Percentiles rank a stretch among this genome's conserved stretches.
Conservation (phyloP, 2,113 vertebrate species). For the Struthio camelus region DNA sequence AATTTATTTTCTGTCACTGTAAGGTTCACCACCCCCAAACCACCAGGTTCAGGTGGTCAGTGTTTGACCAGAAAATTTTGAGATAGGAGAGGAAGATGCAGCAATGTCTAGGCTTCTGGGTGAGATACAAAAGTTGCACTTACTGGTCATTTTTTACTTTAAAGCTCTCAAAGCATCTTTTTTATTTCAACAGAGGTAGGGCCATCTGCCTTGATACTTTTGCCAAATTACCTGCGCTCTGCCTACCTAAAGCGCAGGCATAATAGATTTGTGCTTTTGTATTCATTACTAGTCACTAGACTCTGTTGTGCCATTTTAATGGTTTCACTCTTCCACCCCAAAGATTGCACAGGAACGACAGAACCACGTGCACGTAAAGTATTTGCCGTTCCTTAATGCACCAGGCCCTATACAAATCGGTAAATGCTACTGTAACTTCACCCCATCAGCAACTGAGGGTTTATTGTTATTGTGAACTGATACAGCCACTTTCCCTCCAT, state of each 20-base stretch:
- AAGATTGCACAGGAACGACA: fast-evolving
- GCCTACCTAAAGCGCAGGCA: background rate
- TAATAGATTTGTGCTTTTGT: background rate
- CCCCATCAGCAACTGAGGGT: background rate
- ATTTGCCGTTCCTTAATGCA: background rate
- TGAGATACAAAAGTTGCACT: background rate
- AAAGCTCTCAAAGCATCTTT: background rate
- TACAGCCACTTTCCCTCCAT: background rate
- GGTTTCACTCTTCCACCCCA: background rate
- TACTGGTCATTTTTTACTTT: background rate
- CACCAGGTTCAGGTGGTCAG: background rate
- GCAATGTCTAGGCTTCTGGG: background rate
- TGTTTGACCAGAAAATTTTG: background rate
- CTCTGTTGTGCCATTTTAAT: background rate
- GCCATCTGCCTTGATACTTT: background rate
- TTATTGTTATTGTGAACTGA: background rate
- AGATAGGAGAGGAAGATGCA: background rate
- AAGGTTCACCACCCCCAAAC: background rate
- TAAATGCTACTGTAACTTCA: background rate
- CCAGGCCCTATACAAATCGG: background rate
- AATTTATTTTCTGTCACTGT: background rate
- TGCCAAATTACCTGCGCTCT: background rate
- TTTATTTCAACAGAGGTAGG: background rate
- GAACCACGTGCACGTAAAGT: fast-evolving
- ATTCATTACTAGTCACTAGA: background rate